These are phyloP conservation scores for Amorpha juglandis DNA, from an alignment of 2,888 invertebrate genomes.

Conservation along the genomic window DNA sequence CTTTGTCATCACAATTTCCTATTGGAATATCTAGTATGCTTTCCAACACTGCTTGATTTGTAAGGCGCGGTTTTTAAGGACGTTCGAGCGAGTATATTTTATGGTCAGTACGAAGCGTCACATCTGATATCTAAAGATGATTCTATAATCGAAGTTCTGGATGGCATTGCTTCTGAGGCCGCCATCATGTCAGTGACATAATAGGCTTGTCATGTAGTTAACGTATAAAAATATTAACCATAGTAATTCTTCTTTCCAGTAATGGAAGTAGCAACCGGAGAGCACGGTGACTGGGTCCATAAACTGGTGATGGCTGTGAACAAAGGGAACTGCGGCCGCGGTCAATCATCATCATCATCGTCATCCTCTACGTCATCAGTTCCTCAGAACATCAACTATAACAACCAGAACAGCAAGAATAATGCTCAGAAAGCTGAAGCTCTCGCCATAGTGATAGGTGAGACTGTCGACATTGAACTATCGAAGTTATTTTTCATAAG, in stretches of 20 bases:
- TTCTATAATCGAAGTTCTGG: too few relatives aligned
- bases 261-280: conserved; percentile 97
- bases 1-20: too few relatives aligned
- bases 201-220: too few relatives aligned
- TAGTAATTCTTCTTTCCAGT: conserved; percentile 81
- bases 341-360: conserved; percentile 65
- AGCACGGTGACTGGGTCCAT: conserved; percentile 95
- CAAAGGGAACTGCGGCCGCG: conserved; percentile 88
- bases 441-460: conserved; percentile 71
- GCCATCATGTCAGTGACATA: too few relatives aligned
- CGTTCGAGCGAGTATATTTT: too few relatives aligned
- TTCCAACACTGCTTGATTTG: too few relatives aligned
- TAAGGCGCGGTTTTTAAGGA: too few relatives aligned
- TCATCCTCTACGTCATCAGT: conserved; percentile 72
- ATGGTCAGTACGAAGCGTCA: too few relatives aligned
- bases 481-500: background rate
- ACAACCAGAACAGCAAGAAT: conserved; percentile 84
- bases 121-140: too few relatives aligned
- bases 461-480: conserved; percentile 29
- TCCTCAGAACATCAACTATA: conserved; percentile 72
- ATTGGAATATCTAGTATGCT: too few relatives aligned
- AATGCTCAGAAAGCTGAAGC: conserved; percentile 71
- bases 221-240: too few relatives aligned
- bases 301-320: conserved; percentile 93
- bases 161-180: too few relatives aligned